phyloP scores from a whole-genome alignment of 2,113 vertebrate genomes.

The Gnathonemus echidnorhynchus region DNA sequence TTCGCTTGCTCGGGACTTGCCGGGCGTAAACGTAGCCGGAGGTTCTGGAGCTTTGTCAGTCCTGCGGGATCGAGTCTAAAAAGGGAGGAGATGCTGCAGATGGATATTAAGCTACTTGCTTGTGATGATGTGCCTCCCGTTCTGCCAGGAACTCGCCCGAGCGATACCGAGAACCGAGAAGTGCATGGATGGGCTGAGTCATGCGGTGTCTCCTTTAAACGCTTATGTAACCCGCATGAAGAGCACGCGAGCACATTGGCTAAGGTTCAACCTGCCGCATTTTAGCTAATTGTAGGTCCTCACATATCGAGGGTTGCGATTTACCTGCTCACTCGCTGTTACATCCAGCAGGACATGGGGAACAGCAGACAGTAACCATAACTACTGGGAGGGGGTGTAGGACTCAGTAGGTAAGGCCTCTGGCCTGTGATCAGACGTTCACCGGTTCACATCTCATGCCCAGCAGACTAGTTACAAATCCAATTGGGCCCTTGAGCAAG shows the following conservation, averaged over 20 bases:
- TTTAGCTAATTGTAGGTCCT: neutral
- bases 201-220: neutral
- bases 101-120: neutral
- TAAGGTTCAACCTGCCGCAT: too few relatives aligned
- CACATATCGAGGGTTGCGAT: neutral
- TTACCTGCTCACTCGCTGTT: neutral
- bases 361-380: neutral
- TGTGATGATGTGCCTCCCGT: neutral
- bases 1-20: neutral
- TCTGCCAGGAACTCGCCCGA: neutral
- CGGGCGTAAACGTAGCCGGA: neutral
- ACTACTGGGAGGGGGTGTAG: neutral
- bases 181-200: neutral
- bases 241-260: neutral
- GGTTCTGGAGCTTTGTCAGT: neutral
- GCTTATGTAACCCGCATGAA: neutral
- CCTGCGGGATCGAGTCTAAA: neutral
- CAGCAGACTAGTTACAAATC: neutral
- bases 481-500: neutral
- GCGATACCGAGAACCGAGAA: neutral
- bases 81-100: neutral
- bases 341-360: neutral
- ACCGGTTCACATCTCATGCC: neutral
- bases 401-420: neutral
- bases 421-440: neutral